phyloP scores from a whole-genome alignment of 64 coral and sea anemone species.

The Dendronephthya gigantea region DNA sequence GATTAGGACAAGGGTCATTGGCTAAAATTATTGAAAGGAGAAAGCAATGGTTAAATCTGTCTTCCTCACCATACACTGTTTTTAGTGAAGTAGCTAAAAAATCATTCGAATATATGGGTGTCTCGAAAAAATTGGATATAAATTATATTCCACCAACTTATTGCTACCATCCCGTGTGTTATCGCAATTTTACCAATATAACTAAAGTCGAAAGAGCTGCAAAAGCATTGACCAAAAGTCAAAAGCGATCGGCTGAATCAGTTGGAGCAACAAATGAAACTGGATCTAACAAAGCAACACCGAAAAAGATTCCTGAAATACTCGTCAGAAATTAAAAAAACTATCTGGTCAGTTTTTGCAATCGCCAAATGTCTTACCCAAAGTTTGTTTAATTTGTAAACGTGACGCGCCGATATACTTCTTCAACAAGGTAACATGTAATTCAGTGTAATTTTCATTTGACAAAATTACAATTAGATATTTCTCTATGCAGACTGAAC shows the following conservation, averaged over 20 bases:
- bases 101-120: neutral
- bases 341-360: neutral
- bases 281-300: neutral
- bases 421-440: neutral
- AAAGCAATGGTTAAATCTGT: constrained; percentile 2
- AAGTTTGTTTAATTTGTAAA: constrained; percentile 22
- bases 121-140: neutral
- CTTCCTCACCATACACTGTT: neutral
- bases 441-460: neutral
- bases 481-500: neutral
- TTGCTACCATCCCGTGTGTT: neutral
- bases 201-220: neutral
- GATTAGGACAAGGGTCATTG: neutral
- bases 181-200: constrained; percentile 8
- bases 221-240: neutral
- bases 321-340: neutral
- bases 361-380: neutral
- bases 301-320: neutral
- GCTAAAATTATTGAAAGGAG: neutral
- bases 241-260: neutral
- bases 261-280: neutral
- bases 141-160: neutral
- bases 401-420: neutral
- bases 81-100: neutral
- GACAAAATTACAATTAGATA: neutral